Evolutionary conservation across 2,797 vertebrate species (phyloP), one percentile per base, ranked within the genome.

Genomic region (Gymnopithys bicolor): DNA sequence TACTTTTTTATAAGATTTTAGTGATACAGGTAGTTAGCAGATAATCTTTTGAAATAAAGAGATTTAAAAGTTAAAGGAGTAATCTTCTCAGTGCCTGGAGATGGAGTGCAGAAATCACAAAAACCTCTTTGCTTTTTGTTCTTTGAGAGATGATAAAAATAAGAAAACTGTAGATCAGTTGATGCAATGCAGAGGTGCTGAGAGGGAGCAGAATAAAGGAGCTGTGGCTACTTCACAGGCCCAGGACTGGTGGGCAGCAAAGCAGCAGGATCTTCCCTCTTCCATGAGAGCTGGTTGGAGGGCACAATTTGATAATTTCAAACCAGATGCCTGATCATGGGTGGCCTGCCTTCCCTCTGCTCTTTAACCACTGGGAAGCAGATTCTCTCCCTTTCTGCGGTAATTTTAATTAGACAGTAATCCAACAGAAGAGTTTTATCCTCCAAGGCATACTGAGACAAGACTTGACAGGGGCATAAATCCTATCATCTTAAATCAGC

Each of bases 41-140:
- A 79, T 22, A 84, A 87, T 71, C 24, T 82, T 91, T 90, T 76
- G 62, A 94, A 96, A 95, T 69, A 70, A 63, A 81, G 45, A 81
- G 12, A 84, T 67, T 86, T 93, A 87, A 91, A 90, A 90, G 63
- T 11, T 37, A 60, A 59, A 94, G 10, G 27, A 87, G 39, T 84
- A 87, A 81, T 86, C 52, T 89, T 69, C 75, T 88, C 66, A 27
- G 30, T 62, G 59, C 48, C 76, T 93, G 77, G 52, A 74, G 85
- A 73, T 37, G 27, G 30, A 87, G n/a, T 8, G 9, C 19, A 90
- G 58, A 53, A 51, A 84, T 17, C 2, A 1, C 35, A 67, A 79
- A 95, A 91, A 60, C 45, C 37, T 94, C 69, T 69, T 56, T 21
- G 4, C 4, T 45, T 59, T 86, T 84, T 33, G 9, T 37, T 84